A percentile compares a stretch with the other conserved stretches of the same genome.
Conservation (phyloP, 2,113 vertebrate genomes). For the Pica pica region DNA sequence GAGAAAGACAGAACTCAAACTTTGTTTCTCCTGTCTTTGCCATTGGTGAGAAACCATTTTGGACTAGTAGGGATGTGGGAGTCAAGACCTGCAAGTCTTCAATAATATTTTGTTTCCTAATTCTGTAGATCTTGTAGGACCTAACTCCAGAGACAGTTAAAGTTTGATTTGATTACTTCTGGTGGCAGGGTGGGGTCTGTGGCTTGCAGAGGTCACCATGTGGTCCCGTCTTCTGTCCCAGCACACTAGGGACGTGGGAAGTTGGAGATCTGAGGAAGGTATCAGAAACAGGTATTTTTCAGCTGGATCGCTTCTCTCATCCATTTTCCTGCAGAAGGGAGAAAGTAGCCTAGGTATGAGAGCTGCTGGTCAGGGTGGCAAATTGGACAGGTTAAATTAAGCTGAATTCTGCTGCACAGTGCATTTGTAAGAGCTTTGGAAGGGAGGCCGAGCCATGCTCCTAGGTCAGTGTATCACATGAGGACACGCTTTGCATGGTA, state of each 20-base stretch:
- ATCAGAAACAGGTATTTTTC: neutral
- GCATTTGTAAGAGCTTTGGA: neutral
- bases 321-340: neutral
- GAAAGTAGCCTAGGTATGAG: neutral
- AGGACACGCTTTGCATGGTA: neutral
- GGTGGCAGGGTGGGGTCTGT: neutral
- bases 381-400: neutral
- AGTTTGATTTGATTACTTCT: neutral
- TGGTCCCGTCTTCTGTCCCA: neutral
- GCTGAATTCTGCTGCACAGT: neutral
- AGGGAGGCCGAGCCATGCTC: neutral
- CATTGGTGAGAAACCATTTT: neutral
- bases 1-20: neutral
- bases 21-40: neutral
- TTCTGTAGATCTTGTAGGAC: neutral
- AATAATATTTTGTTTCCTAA: neutral
- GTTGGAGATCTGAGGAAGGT: neutral
- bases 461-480: fast-evolving
- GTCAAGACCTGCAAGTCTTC: neutral
- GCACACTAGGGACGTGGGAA: neutral
- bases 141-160: neutral
- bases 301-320: neutral
- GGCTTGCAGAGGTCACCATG: neutral
- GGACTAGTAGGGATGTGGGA: neutral
- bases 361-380: neutral